Evolutionary conservation across 2,797 vertebrate species (phyloP), one percentile per base, ranked within the genome.

Genomic region (Knipowitschia caucasica): DNA sequence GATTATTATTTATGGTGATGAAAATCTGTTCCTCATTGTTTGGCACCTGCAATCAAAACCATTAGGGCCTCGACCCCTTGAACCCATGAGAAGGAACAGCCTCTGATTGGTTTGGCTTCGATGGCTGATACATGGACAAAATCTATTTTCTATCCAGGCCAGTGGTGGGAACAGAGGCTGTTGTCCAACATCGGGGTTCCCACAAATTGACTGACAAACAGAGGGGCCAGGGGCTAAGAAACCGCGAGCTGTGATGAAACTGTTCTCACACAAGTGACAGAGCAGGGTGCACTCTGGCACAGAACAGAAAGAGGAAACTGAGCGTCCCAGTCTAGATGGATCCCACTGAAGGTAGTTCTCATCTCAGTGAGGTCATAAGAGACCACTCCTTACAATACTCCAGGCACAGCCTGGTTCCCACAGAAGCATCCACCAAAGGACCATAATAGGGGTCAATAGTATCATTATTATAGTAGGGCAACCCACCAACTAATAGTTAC

Each of bases 1-100:
- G 62, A 63, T 77, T 50, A 43, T 86, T 71, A 73, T 85, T 89
- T 87, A 89, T 85, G 82, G 63, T 66, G 64, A 59, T 65, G 73
- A 69, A 64, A 82, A 87, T 82, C 74, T 35, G 64, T 70, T 30
- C 76, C 74, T 49, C 53, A 53, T 53, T 71, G 55, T 76, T 55
- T 47, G 66, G 77, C 90, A 91, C 91, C 89, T 92, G 88, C 84
- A 86, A 87, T 76, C 46, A 74, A 87, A 90, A 89, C 59, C 83
- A 90, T 89, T 89, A 87, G 25, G 80, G 69, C 70, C 66, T 59
- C 64, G 85, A 88, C 86, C 88, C 77, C 73, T 69, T 50, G 52
- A 78, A 71, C 67, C 67, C 82, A 73, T 87, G 87, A 90, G 90
- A 91, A 88, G 83, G 60, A 81, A 77, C 67, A 72, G 75, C 84